phyloP scores from a whole-genome alignment of 2,888 invertebrate species.

The Cataglyphis livida region DNA sequence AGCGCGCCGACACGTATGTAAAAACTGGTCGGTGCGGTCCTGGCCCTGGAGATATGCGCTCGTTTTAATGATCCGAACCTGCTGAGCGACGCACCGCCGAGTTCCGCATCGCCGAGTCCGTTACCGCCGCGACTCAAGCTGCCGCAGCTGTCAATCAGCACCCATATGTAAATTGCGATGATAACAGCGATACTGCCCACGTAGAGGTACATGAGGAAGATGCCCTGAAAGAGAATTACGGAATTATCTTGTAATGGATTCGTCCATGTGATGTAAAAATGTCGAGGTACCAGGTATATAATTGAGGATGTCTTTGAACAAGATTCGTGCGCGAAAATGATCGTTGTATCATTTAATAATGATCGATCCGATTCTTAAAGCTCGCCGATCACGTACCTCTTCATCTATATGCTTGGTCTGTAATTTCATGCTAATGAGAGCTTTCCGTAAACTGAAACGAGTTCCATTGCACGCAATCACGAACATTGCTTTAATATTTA shows the following conservation, averaged over 20 bases:
- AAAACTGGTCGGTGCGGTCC: conserved; percentile 86
- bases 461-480: conserved; percentile 63
- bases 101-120: conserved; percentile 84
- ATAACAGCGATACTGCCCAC: conserved; percentile 87
- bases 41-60: conserved; percentile 86
- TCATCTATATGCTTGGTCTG: conserved; percentile 39
- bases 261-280: conserved; percentile 7
- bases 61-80: conserved; percentile 86
- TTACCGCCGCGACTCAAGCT: conserved; percentile 79
- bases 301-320: not conserved
- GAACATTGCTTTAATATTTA: conserved; percentile 43
- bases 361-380: conserved; percentile 20
- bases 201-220: conserved; percentile 87
- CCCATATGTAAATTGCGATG: conserved; percentile 87
- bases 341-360: not conserved
- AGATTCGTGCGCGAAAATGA: not conserved
- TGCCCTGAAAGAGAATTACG: conserved; percentile 81
- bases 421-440: conserved; percentile 59
- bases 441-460: conserved; percentile 44
- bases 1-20: conserved; percentile 87
- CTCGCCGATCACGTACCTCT: not conserved
- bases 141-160: conserved; percentile 86
- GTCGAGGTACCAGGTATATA: not conserved
- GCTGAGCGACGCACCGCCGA: conserved; percentile 85
- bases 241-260: too few species aligned